These are phyloP conservation scores for Pao palembangensis DNA, from an alignment of 2,113 vertebrate genomes.

Conservation along the genomic window DNA sequence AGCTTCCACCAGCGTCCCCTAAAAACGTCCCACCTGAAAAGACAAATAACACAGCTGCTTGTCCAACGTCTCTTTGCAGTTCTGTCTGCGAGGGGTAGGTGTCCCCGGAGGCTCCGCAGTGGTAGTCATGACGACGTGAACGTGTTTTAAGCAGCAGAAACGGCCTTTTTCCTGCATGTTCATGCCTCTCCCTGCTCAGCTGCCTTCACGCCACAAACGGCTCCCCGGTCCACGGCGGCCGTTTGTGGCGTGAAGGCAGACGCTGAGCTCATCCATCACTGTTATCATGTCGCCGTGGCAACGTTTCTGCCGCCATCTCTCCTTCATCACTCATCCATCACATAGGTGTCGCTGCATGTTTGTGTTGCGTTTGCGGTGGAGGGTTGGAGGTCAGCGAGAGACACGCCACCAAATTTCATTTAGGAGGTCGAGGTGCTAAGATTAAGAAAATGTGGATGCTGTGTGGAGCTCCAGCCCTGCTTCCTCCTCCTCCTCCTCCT, in stretches of 20 bases:
- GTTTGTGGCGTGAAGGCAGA: slow-evolving; percentile 38
- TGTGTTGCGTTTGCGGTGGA: background rate
- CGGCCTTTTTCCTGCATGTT: slow-evolving; percentile 52
- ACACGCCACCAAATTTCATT: background rate
- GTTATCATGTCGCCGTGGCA: slow-evolving; percentile 12
- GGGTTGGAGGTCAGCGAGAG: slow-evolving; percentile 11
- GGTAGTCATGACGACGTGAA: slow-evolving; percentile 31
- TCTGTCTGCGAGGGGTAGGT: slow-evolving; percentile 81
- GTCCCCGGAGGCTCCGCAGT: slow-evolving; percentile 27
- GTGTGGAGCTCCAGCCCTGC: slow-evolving; percentile 20
- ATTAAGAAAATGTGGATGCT: too few species aligned
- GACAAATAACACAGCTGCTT: slow-evolving; percentile 56
- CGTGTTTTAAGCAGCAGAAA: slow-evolving; percentile 21
- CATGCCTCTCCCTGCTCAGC: slow-evolving; percentile 35
- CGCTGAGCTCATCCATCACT: slow-evolving; percentile 11
- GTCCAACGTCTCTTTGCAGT: slow-evolving; percentile 73
- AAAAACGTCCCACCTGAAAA: background rate
- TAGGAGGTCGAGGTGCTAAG: too few species aligned
- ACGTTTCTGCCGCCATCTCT: slow-evolving; percentile 10
- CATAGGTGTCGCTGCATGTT: slow-evolving; percentile 16
- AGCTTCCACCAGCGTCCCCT: background rate
- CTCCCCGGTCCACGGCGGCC: background rate
- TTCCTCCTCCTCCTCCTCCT: slow-evolving; percentile 23
- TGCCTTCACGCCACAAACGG: slow-evolving; percentile 30
- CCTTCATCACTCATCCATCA: slow-evolving; percentile 12